Conservation (phyloP, 2,888 invertebrate genomes). For the Stegophylla sp. region DNA sequence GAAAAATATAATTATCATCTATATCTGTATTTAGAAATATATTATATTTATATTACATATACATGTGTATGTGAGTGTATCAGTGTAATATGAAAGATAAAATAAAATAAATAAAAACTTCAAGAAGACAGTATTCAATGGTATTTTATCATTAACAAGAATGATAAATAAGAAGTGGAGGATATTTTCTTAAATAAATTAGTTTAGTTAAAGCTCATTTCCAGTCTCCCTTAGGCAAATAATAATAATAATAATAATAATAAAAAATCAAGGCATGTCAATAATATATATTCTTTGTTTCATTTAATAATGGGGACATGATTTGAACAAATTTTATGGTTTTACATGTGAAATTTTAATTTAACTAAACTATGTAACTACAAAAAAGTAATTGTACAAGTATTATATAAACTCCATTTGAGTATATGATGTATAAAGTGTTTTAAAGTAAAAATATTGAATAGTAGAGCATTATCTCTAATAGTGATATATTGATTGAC, state of each 20-base stretch:
- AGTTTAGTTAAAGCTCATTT: slow-evolving; percentile 8
- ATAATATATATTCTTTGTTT: slow-evolving; percentile 11
- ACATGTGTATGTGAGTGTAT: background rate
- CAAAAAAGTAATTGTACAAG: background rate
- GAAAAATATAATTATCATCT: slow-evolving; percentile 22
- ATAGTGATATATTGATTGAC: slow-evolving; percentile 37
- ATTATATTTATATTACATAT: background rate
- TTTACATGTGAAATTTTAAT: background rate
- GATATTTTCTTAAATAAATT: background rate
- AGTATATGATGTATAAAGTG: background rate
- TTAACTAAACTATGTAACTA: background rate
- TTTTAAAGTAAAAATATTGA: slow-evolving; percentile 24
- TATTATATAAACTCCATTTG: background rate
- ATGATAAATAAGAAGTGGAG: background rate
- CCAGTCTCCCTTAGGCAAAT: background rate
- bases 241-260: background rate
- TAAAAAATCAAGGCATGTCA: background rate
- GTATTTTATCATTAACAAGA: background rate
- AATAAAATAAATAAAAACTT: background rate
- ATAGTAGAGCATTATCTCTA: slow-evolving; percentile 17
- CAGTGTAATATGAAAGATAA: background rate
- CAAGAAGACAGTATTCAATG: background rate
- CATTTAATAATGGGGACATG: background rate
- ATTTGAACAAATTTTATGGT: background rate
- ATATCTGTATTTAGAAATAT: background rate